Base-by-base conservation (phyloP, 2,888 invertebrate genomes). In the Epinotia brunnichana region DNA sequence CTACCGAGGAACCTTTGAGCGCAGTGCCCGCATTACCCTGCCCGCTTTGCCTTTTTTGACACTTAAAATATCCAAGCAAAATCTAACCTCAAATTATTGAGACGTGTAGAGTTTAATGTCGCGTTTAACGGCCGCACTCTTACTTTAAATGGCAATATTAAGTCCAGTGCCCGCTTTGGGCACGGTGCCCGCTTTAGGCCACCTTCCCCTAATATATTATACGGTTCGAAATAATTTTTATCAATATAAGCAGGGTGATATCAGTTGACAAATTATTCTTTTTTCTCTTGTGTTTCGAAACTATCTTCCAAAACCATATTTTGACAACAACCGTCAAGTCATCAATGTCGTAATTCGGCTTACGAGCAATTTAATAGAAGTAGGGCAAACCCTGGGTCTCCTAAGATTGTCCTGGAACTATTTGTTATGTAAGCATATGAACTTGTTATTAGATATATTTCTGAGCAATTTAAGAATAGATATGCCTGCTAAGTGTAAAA, bases 291-390 rank as follows among this genome's bases (percentile, higher is more conserved):
- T 21, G 48, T 62, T n/a, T 35, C 17, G 61, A 48, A 24, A 1
- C 51, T 62, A 62, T 29, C 29, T 44, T 29, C 39, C 24, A n/a
- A 61, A 10, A 17, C n/a, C 24, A 10, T 48, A 62, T 11, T 48
- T 17, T 29, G 62, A 3, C 1, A 48, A 29, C 48, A 44, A 62
- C 48, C 10, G 17, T 44, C n/a, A 24, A 17, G 48, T 48, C 24
- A 24, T 61, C 41, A 61, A 61, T 48, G 48, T 62, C 62, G n/a
- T 44, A 24, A 21, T 2, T 15, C 15, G 15, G 29, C n/a, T 57
- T 57, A 59, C 39, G 39, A 59, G 35, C 17, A 35, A 59, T 59
- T 39, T 39, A n/a, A 2, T 39, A 59, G 17, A 48, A 44, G 41
- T 9, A 61, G 24, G 19, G n/a, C 44, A n/a, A 21, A 21, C 19